A percentile compares a stretch with the other conserved stretches of the same genome.
Evolutionary conservation across 2,888 invertebrate species (phyloP).

Genomic region (Prenolepis imparis): DNA sequence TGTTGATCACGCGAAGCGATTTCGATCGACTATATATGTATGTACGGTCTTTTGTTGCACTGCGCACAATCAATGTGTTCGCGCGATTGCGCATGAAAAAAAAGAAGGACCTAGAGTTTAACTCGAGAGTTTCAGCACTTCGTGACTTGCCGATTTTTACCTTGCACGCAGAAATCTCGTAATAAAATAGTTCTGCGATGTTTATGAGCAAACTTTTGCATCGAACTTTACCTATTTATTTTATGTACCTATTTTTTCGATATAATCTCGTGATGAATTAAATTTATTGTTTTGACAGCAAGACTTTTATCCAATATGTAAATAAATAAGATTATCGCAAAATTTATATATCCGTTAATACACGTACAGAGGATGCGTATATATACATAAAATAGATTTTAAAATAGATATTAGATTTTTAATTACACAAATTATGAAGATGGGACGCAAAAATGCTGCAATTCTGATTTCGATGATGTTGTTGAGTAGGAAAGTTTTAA

Average conservation of each 20-base stretch:
- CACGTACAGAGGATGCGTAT: too few relatives aligned
- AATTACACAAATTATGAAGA: neutral
- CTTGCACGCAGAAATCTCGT: neutral
- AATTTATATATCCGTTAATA: neutral
- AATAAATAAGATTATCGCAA: neutral
- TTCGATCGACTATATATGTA: conserved; percentile 37
- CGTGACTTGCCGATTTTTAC: conserved; percentile 23
- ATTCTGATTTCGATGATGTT: neutral
- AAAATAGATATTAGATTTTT: neutral
- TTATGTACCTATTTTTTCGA: neutral
- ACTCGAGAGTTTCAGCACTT: neutral
- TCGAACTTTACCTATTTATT: neutral
- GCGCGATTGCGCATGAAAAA: neutral
- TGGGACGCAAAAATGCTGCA: neutral
- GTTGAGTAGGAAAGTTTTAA: neutral
- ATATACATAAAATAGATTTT: neutral
- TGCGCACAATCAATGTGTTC: conserved; percentile 20
- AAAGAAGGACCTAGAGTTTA: conserved; percentile 4
- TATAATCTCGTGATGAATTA: neutral
- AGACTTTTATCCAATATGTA: neutral
- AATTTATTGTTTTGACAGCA: too few relatives aligned
- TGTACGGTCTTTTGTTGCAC: conserved; percentile 33
- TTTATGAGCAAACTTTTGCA: conserved; percentile 16
- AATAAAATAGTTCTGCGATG: conserved; percentile 23
- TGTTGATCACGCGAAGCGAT: conserved; percentile 75